Base-by-base conservation (phyloP, 2,113 vertebrate genomes). In the Ceyx cyanopectus region DNA sequence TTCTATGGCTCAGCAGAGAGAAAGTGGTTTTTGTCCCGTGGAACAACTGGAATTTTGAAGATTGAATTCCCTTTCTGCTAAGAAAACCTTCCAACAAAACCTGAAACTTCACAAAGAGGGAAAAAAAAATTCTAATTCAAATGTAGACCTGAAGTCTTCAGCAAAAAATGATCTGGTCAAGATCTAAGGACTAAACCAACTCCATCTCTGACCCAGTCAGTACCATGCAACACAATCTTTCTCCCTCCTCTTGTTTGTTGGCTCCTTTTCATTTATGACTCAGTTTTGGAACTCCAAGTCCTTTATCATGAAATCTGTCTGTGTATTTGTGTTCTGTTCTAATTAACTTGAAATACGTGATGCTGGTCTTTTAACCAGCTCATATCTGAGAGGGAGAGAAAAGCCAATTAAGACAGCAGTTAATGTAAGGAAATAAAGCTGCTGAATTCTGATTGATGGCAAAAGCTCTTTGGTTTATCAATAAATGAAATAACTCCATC, bases 381-480 rank as follows among this genome's bases (percentile, higher is more conserved):
- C 87, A 29, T 74, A 90, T 75, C 75, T 78, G 61, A 43, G 75
- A 86, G 50, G 63, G 63, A 72, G 61, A 81, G n/a, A 89, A 88
- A 91, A 92, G 90, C 29, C 79, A 93, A 81, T 94, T 92, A 95
- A 54, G 93, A 66, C 23, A 66, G 86, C 54, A 81, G 58, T 90
- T 86, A 88, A 89, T 0, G 1, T 87, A 90, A 81, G 61, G 56
- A 60, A 87, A 92, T 67, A 89, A 80, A 87, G 43, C 85, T 67
- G 79, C 53, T 86, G 53, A 78, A 82, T 87, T 83, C 72, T 77
- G 84, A 89, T 89, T 84, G 85, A 94, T 56, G 19, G 51, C 81
- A 87, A 92, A 89, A 93, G n/a, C 21, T 80, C 37, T 79, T 74
- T 66, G 22, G 14, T 54, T 78, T 85, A 76, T 73, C 75, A 81